phyloP scores from a whole-genome alignment of 2,797 vertebrate genomes.

The Tangara arthus region DNA sequence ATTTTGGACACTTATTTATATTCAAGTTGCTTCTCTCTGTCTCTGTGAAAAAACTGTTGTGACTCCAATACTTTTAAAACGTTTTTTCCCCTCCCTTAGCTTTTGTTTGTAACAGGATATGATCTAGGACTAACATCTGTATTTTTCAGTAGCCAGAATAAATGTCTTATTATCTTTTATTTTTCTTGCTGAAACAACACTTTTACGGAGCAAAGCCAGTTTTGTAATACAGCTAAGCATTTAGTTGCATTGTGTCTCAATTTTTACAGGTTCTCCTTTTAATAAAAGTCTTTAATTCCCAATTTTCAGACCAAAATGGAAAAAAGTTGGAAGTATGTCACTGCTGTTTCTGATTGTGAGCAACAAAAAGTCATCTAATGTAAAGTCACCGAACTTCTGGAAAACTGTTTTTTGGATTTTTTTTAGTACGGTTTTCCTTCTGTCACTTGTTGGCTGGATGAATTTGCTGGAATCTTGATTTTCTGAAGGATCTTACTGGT shows the following conservation, averaged over 20 bases:
- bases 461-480: background rate
- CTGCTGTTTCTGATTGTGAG: background rate
- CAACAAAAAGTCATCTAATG: background rate
- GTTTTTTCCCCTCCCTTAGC: background rate
- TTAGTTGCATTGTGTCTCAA: background rate
- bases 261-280: background rate
- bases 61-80: background rate
- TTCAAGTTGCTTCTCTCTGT: slow-evolving; percentile 72
- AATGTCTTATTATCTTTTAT: background rate
- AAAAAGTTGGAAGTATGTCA: background rate
- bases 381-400: background rate
- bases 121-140: slow-evolving; percentile 15
- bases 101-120: slow-evolving; percentile 39
- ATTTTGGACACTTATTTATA: slow-evolving; percentile 81
- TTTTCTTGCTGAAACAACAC: background rate
- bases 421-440: background rate
- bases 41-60: slow-evolving; percentile 53
- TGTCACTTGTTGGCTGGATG: background rate
- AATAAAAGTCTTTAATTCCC: background rate
- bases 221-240: background rate
- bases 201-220: background rate
- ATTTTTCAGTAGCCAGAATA: slow-evolving; percentile 7
- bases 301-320: background rate
- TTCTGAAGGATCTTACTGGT: background rate
- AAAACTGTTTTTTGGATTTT: background rate